phyloP scores from a whole-genome alignment of 2,797 vertebrate genomes.

The Brachymystax lenok region DNA sequence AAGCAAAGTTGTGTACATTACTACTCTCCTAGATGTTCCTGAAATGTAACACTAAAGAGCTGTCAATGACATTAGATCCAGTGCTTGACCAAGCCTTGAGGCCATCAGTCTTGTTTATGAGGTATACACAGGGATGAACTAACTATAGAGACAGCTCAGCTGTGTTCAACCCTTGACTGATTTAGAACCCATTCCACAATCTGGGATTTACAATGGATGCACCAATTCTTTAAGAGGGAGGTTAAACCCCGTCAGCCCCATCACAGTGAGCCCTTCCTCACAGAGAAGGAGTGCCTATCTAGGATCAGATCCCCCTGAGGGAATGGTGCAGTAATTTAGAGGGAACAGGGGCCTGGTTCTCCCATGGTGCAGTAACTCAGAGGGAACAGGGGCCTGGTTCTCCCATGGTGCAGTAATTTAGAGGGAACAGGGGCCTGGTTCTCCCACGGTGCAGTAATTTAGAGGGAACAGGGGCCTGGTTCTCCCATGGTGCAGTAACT shows the following conservation, averaged over 20 bases:
- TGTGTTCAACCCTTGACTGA: constrained; percentile 45
- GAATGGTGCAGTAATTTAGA: too few species aligned
- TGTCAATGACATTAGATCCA: constrained; percentile 55
- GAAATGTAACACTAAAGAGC: constrained; percentile 52
- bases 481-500: too few species aligned
- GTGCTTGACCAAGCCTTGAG: constrained; percentile 42
- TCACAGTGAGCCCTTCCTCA: not conserved
- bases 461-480: too few species aligned
- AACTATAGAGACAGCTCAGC: constrained; percentile 42
- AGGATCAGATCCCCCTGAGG: too few species aligned
- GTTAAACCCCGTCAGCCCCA: not conserved
- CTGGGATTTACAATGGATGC: too few species aligned
- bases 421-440: too few species aligned
- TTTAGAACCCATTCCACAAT: constrained; percentile 15
- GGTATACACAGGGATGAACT: constrained; percentile 51
- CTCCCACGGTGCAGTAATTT: too few species aligned
- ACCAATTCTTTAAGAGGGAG: constrained; percentile 21
- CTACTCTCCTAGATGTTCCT: constrained; percentile 45
- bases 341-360: too few species aligned
- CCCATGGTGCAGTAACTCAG: too few species aligned
- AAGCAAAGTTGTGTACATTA: constrained; percentile 57
- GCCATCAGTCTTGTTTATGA: constrained; percentile 61
- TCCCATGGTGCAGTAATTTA: too few species aligned
- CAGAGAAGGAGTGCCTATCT: too few species aligned
- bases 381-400: too few species aligned